phyloP scores from a whole-genome alignment of 2,113 vertebrate species.

The Grammatotria lemairii region DNA sequence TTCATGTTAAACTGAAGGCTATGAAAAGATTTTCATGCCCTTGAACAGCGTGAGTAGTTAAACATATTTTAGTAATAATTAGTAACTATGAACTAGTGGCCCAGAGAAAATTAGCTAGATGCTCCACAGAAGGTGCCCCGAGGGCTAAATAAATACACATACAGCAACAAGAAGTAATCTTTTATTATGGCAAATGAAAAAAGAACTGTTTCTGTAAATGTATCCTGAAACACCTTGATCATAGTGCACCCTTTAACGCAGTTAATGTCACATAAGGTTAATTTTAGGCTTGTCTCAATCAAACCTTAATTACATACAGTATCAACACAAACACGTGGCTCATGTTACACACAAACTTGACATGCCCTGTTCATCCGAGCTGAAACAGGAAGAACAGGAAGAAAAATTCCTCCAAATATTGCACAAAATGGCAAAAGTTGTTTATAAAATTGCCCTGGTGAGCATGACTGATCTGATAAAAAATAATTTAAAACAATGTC shows the following conservation, averaged over 20 bases:
- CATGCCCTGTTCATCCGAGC: background rate
- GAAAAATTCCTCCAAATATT: constrained; percentile 37
- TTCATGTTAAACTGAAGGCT: background rate
- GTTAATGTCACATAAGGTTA: background rate
- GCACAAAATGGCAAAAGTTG: constrained; percentile 48
- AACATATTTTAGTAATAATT: background rate
- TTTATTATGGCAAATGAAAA: constrained; percentile 49
- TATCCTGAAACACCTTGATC: background rate
- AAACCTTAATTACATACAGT: background rate
- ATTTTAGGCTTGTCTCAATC: background rate
- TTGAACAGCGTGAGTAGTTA: background rate
- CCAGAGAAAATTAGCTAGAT: background rate
- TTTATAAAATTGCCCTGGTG: constrained; percentile 54
- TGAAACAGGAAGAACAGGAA: background rate
- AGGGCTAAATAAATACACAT: background rate
- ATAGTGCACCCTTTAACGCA: background rate
- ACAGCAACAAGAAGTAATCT: background rate
- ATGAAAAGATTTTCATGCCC: background rate
- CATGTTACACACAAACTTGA: constrained; percentile 7
- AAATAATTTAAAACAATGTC: constrained; percentile 26
- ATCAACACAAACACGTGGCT: constrained; percentile 32
- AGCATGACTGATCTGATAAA: constrained; percentile 51
- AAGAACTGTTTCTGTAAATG: background rate
- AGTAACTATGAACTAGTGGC: background rate
- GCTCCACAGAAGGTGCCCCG: background rate